Evolutionary conservation across 2,888 invertebrate species (phyloP).

Genomic region (Drosophila anomelani): DNA sequence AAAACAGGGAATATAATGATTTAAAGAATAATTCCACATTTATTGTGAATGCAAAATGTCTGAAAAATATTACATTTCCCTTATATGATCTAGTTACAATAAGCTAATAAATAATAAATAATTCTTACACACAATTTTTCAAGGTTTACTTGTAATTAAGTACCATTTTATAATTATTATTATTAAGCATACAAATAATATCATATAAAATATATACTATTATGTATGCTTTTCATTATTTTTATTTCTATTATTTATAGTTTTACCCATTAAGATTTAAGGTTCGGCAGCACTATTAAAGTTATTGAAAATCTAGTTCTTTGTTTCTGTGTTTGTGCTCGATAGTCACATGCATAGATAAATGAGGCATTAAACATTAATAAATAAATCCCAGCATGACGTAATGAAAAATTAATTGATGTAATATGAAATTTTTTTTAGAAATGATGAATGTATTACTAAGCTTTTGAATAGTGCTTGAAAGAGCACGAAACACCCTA

Average conservation of each 20-base stretch:
- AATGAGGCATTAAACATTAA: constrained; percentile 1
- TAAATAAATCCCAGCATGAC: constrained; percentile 10
- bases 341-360: constrained; percentile 3
- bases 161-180: neutral
- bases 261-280: neutral
- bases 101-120: too few species aligned
- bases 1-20: neutral
- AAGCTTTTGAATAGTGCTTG: neutral
- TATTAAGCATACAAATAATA: neutral
- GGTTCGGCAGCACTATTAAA: neutral
- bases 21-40: neutral
- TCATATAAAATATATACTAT: neutral
- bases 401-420: neutral
- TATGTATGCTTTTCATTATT: neutral
- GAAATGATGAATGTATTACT: neutral
- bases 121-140: too few species aligned
- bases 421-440: neutral
- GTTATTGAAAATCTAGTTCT: neutral
- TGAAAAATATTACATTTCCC: too few species aligned
- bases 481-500: neutral
- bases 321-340: neutral
- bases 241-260: too few species aligned
- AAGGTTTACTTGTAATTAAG: neutral
- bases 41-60: too few species aligned
- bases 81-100: too few species aligned